These are phyloP conservation scores for Pardalotus punctatus DNA, from an alignment of 2,113 vertebrate species.

Conservation along the genomic window DNA sequence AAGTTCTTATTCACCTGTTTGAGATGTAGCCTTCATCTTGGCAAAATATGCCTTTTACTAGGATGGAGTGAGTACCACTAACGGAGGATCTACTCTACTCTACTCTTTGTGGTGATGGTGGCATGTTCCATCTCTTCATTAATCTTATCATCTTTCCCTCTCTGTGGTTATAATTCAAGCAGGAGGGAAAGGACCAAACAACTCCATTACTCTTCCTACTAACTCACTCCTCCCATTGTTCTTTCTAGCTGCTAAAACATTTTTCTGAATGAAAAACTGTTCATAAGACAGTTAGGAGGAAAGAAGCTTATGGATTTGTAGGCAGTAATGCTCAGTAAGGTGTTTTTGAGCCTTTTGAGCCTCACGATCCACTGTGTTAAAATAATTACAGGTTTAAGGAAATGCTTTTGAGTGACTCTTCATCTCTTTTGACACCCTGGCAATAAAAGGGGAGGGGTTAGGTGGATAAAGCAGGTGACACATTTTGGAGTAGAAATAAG, in stretches of 20 bases:
- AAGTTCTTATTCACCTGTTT: background rate
- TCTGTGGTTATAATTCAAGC: background rate
- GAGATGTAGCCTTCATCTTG: background rate
- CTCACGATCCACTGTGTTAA: background rate
- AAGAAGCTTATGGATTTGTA: background rate
- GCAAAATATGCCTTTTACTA: background rate
- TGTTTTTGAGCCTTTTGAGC: background rate
- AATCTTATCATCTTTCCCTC: background rate
- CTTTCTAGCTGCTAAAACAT: background rate
- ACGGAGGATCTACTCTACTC: background rate
- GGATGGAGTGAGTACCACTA: background rate
- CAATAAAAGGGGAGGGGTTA: background rate
- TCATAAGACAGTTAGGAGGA: background rate
- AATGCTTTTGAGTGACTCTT: background rate
- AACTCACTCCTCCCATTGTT: rapidly evolving
- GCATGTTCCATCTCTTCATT: background rate
- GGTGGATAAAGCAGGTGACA: background rate
- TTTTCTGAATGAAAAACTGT: background rate
- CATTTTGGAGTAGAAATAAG: background rate
- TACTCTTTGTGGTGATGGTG: background rate
- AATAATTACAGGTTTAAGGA: background rate
- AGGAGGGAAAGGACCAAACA: background rate
- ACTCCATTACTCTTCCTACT: background rate
- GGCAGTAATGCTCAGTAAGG: background rate
- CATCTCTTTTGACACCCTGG: background rate